Base-by-base conservation (phyloP, 2,797 vertebrate species). In the Anableps anableps region DNA sequence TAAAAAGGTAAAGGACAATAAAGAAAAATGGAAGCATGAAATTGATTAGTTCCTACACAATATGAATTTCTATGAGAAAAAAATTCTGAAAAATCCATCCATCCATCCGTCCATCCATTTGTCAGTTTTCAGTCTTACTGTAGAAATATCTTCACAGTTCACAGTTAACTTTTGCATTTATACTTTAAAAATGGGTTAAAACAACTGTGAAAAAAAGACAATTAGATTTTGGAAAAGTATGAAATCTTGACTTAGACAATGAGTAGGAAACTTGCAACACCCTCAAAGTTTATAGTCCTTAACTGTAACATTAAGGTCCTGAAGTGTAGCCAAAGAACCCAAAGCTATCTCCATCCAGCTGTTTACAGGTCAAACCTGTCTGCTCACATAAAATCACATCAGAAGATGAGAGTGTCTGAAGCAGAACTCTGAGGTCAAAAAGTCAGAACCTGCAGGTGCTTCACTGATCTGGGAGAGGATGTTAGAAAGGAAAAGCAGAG, bases 401-500 rank as follows among this genome's bases (percentile, higher is more conserved):
- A 47, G 55, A 64, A 48, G 41, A 43, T 0, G 19, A 36, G 60
- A 34, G 70, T 72, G 50, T 80, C 58, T 41, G 50, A 31, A 8
- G 10, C 29, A 5, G 1, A 88, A 91, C 60, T 91, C 83, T 89
- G 80, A 91, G 89, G 86, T 90, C 88, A 81, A 26, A 26, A 14
- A 71, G 94, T 92, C 92, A 47, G 38, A 76, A 80, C 89, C 36
- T 74, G 78, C 96, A 96, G 96, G 96, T 96, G 96, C 78, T 93
- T 92, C 68, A 17, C 0, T 78, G 38, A 55, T 83, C 77, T 31
- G 71, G 70, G 45, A 62, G 75, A 83, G 80, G 81, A 91, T 74
- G 73, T 5, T 0, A 55, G 81, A 14, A 87, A 76, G 88, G 81
- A 84, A 81, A 64, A 81, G 75, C 72, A 29, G 89, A 55, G 88